Base-by-base conservation (phyloP, 2,888 invertebrate species). In the Marasmarcha lunaedactyla region DNA sequence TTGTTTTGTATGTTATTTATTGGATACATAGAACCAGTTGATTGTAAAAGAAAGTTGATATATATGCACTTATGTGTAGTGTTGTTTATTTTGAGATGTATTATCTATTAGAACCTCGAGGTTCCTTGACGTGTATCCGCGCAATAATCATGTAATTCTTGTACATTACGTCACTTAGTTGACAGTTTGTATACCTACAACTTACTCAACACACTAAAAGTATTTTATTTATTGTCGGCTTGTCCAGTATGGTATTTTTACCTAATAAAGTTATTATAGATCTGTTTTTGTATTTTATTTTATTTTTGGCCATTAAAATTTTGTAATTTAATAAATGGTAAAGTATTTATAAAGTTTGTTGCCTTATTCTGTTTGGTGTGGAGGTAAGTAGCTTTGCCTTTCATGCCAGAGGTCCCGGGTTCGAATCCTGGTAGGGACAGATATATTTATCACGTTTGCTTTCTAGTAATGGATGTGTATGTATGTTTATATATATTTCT, bases 181-280 rank as follows among this genome's bases (percentile, higher is more conserved):
- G 25, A 37, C n/a, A 36, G 14, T 36, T 36, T 36, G 20, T 7
- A 30, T 30, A n/a, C 30, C 4, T 7, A 9, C 55, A 46, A 63
- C 65, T 63, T 67, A 64, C 66, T 69, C 63, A 57, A 51, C 52
- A 53, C 50, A 47, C 44, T 38, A 1, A 50, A 47, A 47, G 46
- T 47, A 45, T 48, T 50, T 46, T 49, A 67, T 67, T 70, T 65
- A 67, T 67, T 65, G 57, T 57, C 63, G 58, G 59, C 61, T 66
- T 61, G 54, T 54, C 55, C 47, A 48, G 50, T 57, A 51, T 50
- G 54, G 53, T 55, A 39, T 42, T 54, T 49, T 54, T 50, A 53
- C 30, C 30, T 55, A 72, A 69, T 74, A 76, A 71, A 76, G 48
- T 52, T 63, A 62, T 60, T 61, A 66, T 70, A 69, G 71, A 76